Percentiles rank a stretch among this genome's conserved stretches.
phyloP scores from a whole-genome alignment of 2,797 vertebrate genomes.

The Rousettus madagascariensis region DNA sequence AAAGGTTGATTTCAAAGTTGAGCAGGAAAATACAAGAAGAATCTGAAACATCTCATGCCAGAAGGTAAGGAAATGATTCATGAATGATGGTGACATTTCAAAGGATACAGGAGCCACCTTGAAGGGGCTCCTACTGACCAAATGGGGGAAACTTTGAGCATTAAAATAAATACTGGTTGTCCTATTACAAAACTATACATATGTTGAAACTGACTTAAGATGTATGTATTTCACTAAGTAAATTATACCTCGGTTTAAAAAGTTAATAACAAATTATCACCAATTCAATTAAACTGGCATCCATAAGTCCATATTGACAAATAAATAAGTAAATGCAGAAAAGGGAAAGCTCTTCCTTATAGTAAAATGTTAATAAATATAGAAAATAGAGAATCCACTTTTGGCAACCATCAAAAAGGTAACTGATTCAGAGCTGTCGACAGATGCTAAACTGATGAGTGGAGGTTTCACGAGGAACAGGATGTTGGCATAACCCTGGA shows the following conservation, averaged over 20 bases:
- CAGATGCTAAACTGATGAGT: not conserved
- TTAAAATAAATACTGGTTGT: not conserved
- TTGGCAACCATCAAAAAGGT: not conserved
- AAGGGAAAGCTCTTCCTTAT: not conserved
- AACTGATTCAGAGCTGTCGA: not conserved
- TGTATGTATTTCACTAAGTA: not conserved
- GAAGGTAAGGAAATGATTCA: not conserved
- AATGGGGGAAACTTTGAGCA: not conserved
- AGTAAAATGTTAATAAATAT: not conserved
- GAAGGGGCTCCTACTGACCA: not conserved
- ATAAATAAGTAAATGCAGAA: not conserved
- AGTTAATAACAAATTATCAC: not conserved
- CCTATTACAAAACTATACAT: not conserved
- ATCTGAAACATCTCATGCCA: constrained; percentile 17
- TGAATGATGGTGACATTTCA: not conserved
- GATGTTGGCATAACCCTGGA: not conserved
- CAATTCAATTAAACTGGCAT: constrained; percentile 1
- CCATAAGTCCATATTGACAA: not conserved
- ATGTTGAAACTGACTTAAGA: not conserved
- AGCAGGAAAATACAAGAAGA: not conserved
- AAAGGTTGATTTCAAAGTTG: not conserved
- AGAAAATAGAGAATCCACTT: not conserved
- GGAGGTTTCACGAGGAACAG: not conserved
- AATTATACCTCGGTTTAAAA: not conserved
- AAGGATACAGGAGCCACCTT: not conserved